These are phyloP conservation scores for Orthonyx spaldingii DNA, from an alignment of 2,113 vertebrate species.

Conservation along the genomic window DNA sequence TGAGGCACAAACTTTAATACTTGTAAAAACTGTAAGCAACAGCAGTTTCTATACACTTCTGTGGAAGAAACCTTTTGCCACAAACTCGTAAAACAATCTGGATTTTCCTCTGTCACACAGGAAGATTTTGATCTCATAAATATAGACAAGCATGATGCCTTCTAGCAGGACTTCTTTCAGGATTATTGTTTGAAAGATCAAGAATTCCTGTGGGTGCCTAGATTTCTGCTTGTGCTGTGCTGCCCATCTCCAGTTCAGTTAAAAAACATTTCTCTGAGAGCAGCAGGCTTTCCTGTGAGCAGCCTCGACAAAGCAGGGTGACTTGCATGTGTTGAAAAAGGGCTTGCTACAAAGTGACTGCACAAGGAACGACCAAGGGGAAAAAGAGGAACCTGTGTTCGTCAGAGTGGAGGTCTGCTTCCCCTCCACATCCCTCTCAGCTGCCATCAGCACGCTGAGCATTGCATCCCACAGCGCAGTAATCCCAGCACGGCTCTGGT, in stretches of 20 bases:
- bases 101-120: neutral
- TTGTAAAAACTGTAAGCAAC: neutral
- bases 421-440: neutral
- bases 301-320: neutral
- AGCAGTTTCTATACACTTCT: neutral
- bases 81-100: neutral
- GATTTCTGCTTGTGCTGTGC: neutral
- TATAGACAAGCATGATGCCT: neutral
- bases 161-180: neutral
- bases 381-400: neutral
- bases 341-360: neutral
- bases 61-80: neutral
- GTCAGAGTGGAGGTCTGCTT: neutral
- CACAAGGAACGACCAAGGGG: neutral
- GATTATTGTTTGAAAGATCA: neutral
- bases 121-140: neutral
- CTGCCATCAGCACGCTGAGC: neutral
- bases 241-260: neutral
- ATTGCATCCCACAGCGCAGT: fast-evolving
- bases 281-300: neutral
- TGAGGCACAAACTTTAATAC: neutral
- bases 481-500: fast-evolving
- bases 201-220: neutral
- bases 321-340: neutral
- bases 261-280: neutral